Base-by-base conservation (phyloP, 2,797 vertebrate species). In the Chromobotia macracanthus region DNA sequence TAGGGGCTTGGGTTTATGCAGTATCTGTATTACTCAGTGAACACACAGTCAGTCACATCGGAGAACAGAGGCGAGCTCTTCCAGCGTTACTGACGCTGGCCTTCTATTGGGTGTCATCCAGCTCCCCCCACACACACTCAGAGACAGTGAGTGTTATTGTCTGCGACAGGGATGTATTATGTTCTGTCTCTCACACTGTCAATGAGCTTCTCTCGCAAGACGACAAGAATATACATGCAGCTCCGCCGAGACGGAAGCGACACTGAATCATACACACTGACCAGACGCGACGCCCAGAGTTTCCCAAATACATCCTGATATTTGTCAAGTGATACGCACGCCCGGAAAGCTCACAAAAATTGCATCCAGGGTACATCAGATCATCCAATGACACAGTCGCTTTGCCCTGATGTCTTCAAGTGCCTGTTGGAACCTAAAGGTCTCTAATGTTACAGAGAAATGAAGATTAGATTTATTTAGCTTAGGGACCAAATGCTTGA, bases 381-480 rank as follows among this genome's bases (percentile, higher is more conserved):
- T 69, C 53, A 61, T 18, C 19, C 38, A 53, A 63, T n/a, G 21
- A 72, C 48, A 72, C 51, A 0, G 65, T 58, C 5, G 38, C 46
- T 72, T 31, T 28, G 58, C 65, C 35, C 41, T 5, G 18, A 46
- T 13, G 53, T 69, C 38, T 28, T 76, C 63, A 56, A 76, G 23
- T 0, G 31, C 19, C 35, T 23, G 61, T 66, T 66, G 9, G 50
- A 87, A 83, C 87, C 82, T 85, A 60, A 80, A 73, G 82, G 73
- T 80, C 83, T 75, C 77, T 80, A 82, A 77, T 82, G 84, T 90
- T 86, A 84, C 90, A 89, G 90, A 91, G 89, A 92, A 84, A 82
- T 11, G 15, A 80, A 82, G 90, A 91, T 90, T 91, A 89, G 87
- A 91, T 89, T 84, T 89, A 89, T 88, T 89, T 89, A 87, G 87